A percentile compares a stretch with the other conserved stretches of the same genome.
Evolutionary conservation across 2,113 vertebrate genomes (phyloP).

Genomic region (Astur gentilis): DNA sequence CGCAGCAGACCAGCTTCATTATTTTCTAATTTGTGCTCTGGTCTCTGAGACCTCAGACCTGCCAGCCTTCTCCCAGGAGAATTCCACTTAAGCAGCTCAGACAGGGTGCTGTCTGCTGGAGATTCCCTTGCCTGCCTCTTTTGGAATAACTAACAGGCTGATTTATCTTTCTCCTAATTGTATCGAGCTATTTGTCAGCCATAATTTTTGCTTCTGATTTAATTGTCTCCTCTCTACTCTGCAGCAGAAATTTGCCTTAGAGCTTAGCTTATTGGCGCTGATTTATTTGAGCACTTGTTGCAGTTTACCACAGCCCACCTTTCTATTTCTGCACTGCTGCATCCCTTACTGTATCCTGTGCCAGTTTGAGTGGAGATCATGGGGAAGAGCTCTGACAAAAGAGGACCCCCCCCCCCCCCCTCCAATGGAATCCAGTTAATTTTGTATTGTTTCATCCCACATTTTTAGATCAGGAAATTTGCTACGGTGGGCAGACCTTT

Average conservation of each 20-base stretch:
- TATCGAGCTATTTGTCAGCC: not conserved
- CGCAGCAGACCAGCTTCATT: not conserved
- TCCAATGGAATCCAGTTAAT: not conserved
- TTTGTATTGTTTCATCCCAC: not conserved
- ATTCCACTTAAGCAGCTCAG: not conserved
- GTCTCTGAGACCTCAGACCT: not conserved
- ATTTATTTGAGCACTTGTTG: not conserved
- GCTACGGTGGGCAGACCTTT: not conserved
- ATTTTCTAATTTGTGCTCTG: slow-evolving; percentile 36
- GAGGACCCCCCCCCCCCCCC: not conserved
- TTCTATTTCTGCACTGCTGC: not conserved
- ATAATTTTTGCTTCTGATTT: slow-evolving; percentile 9
- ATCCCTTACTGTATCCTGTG: not conserved
- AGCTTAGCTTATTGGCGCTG: not conserved
- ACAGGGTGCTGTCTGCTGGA: not conserved
- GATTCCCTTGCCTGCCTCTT: not conserved
- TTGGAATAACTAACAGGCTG: not conserved
- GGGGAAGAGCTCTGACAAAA: not conserved
- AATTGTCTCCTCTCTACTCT: not conserved
- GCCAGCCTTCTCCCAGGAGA: not conserved
- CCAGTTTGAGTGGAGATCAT: not conserved
- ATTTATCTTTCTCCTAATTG: slow-evolving; percentile 4
- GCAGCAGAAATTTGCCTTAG: not conserved
- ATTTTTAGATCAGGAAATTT: not conserved
- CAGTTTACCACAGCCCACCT: not conserved